Percentiles rank a stretch among this genome's conserved stretches.
Evolutionary conservation across 2,113 vertebrate species (phyloP).

Genomic region (Macquaria australasica): DNA sequence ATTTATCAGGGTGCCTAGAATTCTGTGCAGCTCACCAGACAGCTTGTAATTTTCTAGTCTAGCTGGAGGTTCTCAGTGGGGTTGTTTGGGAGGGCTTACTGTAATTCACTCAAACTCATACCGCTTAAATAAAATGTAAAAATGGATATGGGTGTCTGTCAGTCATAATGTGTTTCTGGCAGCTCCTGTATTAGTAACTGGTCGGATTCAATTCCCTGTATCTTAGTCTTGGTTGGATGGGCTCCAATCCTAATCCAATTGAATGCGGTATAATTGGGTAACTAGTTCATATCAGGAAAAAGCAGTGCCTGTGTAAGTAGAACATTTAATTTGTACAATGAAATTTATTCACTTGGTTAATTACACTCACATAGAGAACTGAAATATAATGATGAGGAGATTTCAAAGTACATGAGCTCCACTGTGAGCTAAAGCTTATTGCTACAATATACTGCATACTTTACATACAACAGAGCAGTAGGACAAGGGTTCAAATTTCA

Average conservation of each 20-base stretch:
- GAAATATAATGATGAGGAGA: constrained; percentile 6
- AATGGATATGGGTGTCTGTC: neutral
- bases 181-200: constrained; percentile 16
- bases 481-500: neutral
- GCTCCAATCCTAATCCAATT: constrained; percentile 45
- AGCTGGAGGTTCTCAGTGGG: neutral
- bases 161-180: constrained; percentile 4
- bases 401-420: constrained; percentile 2
- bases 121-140: neutral
- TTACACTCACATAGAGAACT: constrained; percentile 5
- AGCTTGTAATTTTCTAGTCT: neutral
- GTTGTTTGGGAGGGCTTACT: neutral
- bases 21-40: neutral
- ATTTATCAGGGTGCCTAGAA: constrained; percentile 25
- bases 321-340: constrained; percentile 21
- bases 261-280: constrained; percentile 28
- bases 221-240: constrained; percentile 44
- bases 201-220: constrained; percentile 22
- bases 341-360: constrained; percentile 14
- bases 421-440: neutral
- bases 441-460: neutral
- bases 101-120: constrained; percentile 14
- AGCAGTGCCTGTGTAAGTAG: constrained; percentile 15
- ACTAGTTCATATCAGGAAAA: constrained; percentile 26
- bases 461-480: neutral